phyloP scores from a whole-genome alignment of 2,797 vertebrate genomes.

The Coendou prehensilis region DNA sequence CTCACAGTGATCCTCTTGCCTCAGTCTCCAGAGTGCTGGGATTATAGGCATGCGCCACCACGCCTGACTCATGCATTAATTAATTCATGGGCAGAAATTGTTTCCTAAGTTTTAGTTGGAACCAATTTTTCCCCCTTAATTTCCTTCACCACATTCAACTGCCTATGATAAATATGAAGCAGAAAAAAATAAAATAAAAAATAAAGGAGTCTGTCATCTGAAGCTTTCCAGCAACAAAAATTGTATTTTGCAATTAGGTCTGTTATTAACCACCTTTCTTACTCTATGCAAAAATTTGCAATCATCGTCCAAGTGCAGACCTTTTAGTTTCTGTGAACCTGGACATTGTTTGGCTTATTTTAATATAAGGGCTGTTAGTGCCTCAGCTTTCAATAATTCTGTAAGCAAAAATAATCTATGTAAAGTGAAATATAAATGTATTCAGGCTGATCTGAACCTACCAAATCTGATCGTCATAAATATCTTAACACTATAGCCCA shows the following conservation, averaged over 20 bases:
- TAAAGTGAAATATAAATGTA: constrained; percentile 69
- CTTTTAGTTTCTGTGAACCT: constrained; percentile 65
- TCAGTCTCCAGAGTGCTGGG: not conserved
- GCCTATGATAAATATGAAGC: constrained; percentile 72
- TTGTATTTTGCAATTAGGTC: constrained; percentile 42
- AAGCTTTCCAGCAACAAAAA: constrained; percentile 66
- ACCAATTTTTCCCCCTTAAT: not conserved
- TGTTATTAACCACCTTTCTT: constrained; percentile 53
- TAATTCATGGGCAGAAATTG: constrained; percentile 76
- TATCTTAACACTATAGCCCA: constrained; percentile 33
- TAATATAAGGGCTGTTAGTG: constrained; percentile 21
- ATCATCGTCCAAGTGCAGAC: constrained; percentile 29
- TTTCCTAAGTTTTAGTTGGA: constrained; percentile 77
- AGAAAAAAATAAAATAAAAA: not conserved
- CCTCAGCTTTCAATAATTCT: constrained; percentile 63
- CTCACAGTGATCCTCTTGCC: not conserved
- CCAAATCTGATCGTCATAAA: constrained; percentile 72
- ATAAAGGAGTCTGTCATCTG: not conserved
- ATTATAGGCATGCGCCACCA: not conserved
- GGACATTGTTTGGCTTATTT: constrained; percentile 44
- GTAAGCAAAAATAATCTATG: constrained; percentile 65
- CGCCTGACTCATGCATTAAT: constrained; percentile 49
- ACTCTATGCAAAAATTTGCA: not conserved
- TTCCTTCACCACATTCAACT: constrained; percentile 65
- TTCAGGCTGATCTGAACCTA: constrained; percentile 61